Conservation (phyloP, 2,888 invertebrate species). For the Harpagoxenus sublaevis region DNA sequence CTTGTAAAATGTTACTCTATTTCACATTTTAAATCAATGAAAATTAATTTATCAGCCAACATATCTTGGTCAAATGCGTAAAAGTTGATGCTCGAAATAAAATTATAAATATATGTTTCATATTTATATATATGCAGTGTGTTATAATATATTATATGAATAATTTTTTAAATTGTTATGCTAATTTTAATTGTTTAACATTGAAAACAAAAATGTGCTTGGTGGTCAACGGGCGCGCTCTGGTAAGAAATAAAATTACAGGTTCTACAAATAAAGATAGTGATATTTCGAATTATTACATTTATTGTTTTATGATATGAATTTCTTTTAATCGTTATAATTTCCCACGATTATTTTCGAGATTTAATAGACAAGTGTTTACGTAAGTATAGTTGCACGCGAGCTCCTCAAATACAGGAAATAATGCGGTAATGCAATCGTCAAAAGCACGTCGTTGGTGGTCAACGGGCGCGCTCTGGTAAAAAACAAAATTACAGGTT, state of each 20-base stretch:
- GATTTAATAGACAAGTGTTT: not conserved
- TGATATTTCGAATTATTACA: not conserved
- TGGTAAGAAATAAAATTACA: constrained; percentile 59
- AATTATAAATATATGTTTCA: not conserved
- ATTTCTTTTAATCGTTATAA: not conserved
- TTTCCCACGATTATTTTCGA: not conserved
- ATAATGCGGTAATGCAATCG: constrained; percentile 31
- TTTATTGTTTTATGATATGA: not conserved
- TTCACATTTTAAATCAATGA: not conserved
- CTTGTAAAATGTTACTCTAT: not conserved
- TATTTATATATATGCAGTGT: not conserved
- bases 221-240: not conserved
- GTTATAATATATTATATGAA: not conserved
- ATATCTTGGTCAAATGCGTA: not conserved
- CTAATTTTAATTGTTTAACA: not conserved
- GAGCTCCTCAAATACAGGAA: constrained; percentile 4
- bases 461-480: constrained; percentile 9
- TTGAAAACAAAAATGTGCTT: not conserved
- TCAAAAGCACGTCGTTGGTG: constrained; percentile 18
- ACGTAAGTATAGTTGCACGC: not conserved
- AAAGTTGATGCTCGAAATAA: not conserved
- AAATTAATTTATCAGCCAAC: not conserved
- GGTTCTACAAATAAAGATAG: constrained; percentile 27
- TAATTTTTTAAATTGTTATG: not conserved
- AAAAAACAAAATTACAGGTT: constrained; percentile 62